These are phyloP conservation scores for Thalassophryne amazonica DNA, from an alignment of 2,797 vertebrate species.

Conservation along the genomic window DNA sequence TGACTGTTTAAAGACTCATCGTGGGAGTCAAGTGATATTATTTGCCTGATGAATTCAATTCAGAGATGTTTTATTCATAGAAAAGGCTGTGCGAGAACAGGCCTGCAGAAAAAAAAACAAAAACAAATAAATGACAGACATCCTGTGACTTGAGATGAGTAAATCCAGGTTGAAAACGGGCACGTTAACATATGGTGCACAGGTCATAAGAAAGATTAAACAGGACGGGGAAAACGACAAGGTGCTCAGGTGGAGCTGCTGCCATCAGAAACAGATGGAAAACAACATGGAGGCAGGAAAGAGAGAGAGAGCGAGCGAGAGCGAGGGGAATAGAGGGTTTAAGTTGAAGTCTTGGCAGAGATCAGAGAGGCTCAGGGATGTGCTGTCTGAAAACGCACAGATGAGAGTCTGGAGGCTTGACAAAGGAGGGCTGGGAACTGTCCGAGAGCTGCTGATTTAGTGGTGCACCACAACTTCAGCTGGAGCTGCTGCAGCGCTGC, in stretches of 20 bases:
- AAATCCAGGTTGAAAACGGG: conserved; percentile 12
- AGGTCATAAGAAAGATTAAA: conserved; percentile 34
- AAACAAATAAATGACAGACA: conserved; percentile 27
- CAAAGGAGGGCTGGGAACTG: conserved; percentile 13
- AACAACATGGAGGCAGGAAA: background rate
- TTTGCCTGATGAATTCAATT: conserved; percentile 44
- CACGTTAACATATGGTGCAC: conserved; percentile 15
- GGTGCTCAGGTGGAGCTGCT: conserved; percentile 19
- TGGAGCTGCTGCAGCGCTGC: conserved; percentile 25
- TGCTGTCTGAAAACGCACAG: conserved; percentile 26
- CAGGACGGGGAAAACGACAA: conserved; percentile 26
- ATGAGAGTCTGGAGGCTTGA: conserved; percentile 40
- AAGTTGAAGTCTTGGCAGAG: conserved; percentile 20
- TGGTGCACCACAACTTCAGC: conserved; percentile 30
- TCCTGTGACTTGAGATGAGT: conserved; percentile 23
- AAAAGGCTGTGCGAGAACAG: conserved; percentile 11
- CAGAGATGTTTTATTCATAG: conserved; percentile 51
- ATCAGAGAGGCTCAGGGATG: conserved; percentile 13
- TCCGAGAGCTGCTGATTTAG: conserved; percentile 53
- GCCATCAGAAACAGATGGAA: conserved; percentile 25
- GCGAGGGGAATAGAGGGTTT: conserved; percentile 9
- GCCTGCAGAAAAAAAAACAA: conserved; percentile 22
- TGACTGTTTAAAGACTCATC: conserved; percentile 16
- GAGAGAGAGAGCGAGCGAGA: background rate
- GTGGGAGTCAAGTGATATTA: conserved; percentile 28